Evolutionary conservation across 2,888 invertebrate genomes (phyloP), one percentile per base, ranked within the genome.

Genomic region (Smittia sp.): DNA sequence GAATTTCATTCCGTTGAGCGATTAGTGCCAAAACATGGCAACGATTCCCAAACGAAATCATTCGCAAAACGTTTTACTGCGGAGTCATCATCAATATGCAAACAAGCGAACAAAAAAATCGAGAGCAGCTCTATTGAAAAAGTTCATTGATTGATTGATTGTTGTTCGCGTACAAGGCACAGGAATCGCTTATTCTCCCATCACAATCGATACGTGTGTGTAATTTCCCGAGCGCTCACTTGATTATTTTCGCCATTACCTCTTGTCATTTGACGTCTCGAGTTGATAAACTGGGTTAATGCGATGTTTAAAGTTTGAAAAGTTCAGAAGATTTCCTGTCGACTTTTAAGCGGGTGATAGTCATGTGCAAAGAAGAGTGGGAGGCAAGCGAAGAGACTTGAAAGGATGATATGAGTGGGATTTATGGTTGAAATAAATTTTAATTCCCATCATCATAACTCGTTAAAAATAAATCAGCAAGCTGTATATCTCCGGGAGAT

Each of bases 141-240:
- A 54, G 22, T 18, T n/a, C 54, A 27, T 54, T 69, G 69, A 69
- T 69, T 69, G 69, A 69, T 69, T 69, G 27, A n/a, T 68, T 66
- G 66, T 32, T 39, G 39, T 24, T 22, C 24, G 15, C 6, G 69
- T 69, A 54, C 69, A 69, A 69, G 69, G 69, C 32, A 69, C 69
- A 54, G 1, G 52, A 69, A 54, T 69, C 69, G 7, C 54, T 54
- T 24, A 69, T 69, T 69, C 15, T 1, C 18, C 9, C 4, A 6
- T 32, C 32, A 32, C 32, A 32, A 32, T 32, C 32, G 32, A 32
- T 32, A 32, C 32, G 32, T 32, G 32, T 32, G 32, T 32, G 32
- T 32, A 32, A 32, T 32, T 32, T 32, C 9, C 32, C 32, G 4
- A 32, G 32, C 32, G 3, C 32, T 32, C 32, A 32, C 32, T 32